Evolutionary conservation across 1,140 invertebrate species (phyloP).

Genomic region (Penaeus indicus): DNA sequence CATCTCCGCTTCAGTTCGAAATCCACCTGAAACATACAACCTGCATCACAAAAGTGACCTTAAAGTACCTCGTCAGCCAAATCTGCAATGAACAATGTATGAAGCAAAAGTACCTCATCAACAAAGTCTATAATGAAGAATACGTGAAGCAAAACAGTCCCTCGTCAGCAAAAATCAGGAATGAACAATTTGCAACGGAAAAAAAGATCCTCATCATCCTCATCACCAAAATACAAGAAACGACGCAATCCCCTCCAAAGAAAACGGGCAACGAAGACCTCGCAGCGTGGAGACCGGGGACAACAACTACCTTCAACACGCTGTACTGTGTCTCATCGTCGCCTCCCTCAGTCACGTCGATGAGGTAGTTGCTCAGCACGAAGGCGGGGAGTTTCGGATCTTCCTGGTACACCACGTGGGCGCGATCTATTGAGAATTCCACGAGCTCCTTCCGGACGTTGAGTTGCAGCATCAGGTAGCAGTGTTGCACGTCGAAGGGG

Average conservation of each 20-base stretch:
- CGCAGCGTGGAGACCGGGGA: not conserved
- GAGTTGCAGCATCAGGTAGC: constrained; percentile 41
- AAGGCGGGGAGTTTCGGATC: constrained; percentile 16
- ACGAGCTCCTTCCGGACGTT: constrained; percentile 43
- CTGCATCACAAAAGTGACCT: too few species aligned
- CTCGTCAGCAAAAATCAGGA: not conserved
- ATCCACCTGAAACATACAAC: not conserved
- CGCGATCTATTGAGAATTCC: not conserved
- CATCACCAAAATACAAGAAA: too few species aligned
- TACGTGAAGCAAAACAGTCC: too few species aligned
- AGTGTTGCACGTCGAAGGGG: constrained; percentile 52
- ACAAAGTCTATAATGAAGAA: too few species aligned
- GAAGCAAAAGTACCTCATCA: too few species aligned
- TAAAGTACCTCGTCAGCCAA: not conserved
- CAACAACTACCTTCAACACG: constrained; percentile 7
- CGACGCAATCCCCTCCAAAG: too few species aligned
- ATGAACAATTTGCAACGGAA: too few species aligned
- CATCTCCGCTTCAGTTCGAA: not conserved
- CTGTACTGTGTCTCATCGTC: constrained; percentile 22
- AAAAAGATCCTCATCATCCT: too few species aligned
- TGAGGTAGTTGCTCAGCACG: constrained; percentile 19
- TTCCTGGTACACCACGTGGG: constrained; percentile 9
- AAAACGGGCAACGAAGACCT: not conserved
- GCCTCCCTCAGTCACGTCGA: not conserved
- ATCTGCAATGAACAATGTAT: too few species aligned